phyloP scores from a whole-genome alignment of 2,888 invertebrate species.

The Amitus sp. region DNA sequence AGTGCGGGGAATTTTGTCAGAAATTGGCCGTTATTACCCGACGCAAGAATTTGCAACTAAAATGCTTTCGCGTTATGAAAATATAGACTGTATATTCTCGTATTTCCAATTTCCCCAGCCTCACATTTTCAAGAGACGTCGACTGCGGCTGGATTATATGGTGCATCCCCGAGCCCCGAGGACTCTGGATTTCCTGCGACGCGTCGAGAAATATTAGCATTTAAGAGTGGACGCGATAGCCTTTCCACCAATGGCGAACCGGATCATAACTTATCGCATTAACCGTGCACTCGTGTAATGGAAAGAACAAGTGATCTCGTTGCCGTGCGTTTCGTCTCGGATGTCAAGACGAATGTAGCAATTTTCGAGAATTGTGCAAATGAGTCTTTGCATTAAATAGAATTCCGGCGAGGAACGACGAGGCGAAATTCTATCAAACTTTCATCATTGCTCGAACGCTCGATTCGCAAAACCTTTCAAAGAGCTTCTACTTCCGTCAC shows the following conservation, averaged over 20 bases:
- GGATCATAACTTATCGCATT: conserved; percentile 15
- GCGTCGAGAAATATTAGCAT: conserved; percentile 17
- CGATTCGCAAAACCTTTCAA: not conserved
- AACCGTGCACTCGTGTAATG: conserved; percentile 13
- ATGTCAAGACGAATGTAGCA: conserved; percentile 8
- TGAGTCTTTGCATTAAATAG: too few relatives aligned
- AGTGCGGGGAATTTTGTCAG: conserved; percentile 6
- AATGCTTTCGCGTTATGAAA: conserved; percentile 19
- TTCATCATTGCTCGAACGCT: too few relatives aligned
- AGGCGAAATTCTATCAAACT: too few relatives aligned
- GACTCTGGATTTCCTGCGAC: conserved; percentile 10
- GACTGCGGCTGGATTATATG: conserved; percentile 14
- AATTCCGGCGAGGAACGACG: too few relatives aligned
- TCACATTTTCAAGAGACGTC: conserved; percentile 15
- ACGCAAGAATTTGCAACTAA: conserved; percentile 15
- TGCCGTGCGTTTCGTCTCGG: not conserved
- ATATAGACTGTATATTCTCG: conserved; percentile 12
- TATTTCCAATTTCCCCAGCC: conserved; percentile 8
- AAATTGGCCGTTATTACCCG: conserved; percentile 4
- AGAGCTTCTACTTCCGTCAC: not conserved
- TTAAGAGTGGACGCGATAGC: conserved; percentile 16
- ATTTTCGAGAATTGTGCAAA: conserved; percentile 1
- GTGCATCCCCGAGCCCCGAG: conserved; percentile 7
- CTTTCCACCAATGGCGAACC: conserved; percentile 8
- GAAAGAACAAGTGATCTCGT: not conserved